Percentiles rank a stretch among this genome's conserved stretches.
These are phyloP conservation scores for Cephalopterus ornatus DNA, from an alignment of 2,113 vertebrate genomes.

Conservation along the genomic window DNA sequence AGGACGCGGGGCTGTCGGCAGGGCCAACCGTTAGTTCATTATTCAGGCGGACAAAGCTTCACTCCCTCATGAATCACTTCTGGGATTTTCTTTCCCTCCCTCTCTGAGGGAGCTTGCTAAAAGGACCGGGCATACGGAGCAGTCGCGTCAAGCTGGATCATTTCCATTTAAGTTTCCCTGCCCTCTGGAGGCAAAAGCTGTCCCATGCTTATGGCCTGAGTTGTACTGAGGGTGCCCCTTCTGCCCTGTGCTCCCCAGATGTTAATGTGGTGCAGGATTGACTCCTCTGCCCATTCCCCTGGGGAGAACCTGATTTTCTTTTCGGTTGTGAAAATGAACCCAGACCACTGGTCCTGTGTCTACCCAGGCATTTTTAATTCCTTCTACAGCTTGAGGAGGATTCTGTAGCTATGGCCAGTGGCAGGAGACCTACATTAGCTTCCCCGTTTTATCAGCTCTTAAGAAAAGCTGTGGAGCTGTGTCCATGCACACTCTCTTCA, in stretches of 20 bases:
- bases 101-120: neutral
- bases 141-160: neutral
- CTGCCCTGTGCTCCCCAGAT: neutral
- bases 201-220: neutral
- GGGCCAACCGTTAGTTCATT: conserved; percentile 57
- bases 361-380: neutral
- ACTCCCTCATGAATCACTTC: neutral
- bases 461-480: neutral
- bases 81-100: neutral
- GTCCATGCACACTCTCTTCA: neutral
- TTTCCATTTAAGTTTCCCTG: neutral
- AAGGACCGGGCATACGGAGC: neutral
- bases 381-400: neutral
- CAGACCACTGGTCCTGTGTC: neutral
- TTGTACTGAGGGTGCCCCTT: neutral
- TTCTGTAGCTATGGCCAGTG: neutral
- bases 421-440: neutral
- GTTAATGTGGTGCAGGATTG: neutral
- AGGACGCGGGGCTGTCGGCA: conserved; percentile 29
- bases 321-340: neutral
- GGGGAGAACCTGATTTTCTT: neutral
- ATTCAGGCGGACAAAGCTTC: conserved; percentile 55
- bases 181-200: conserved; percentile 1
- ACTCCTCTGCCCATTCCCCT: neutral
- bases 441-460: neutral